A percentile compares a stretch with the other conserved stretches of the same genome.
These are phyloP conservation scores for Tridacna crocea DNA, from an alignment of 2,888 invertebrate species.

Conservation along the genomic window DNA sequence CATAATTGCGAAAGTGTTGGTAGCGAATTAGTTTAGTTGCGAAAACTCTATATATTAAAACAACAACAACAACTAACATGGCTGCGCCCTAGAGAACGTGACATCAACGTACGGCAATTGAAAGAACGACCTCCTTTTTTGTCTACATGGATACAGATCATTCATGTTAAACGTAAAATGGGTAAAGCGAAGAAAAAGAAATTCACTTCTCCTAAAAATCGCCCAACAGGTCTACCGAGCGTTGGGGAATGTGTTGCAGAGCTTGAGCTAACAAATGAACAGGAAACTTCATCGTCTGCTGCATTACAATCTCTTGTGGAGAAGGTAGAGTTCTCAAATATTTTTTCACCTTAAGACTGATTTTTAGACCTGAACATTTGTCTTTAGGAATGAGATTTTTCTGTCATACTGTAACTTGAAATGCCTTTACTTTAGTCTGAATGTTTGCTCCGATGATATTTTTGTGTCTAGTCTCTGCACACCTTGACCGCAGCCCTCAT, in stretches of 20 bases:
- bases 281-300: slow-evolving; percentile 31
- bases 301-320: slow-evolving; percentile 60
- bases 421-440: too few species aligned
- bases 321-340: slow-evolving; percentile 42
- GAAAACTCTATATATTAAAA: too few species aligned
- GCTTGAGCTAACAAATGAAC: slow-evolving; percentile 40
- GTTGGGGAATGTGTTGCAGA: slow-evolving; percentile 67
- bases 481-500: too few species aligned
- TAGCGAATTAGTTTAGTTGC: too few species aligned
- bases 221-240: slow-evolving; percentile 73
- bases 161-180: slow-evolving; percentile 54
- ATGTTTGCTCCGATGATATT: too few species aligned
- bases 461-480: too few species aligned
- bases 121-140: background rate
- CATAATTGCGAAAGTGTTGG: background rate
- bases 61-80: slow-evolving; percentile 20
- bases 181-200: slow-evolving; percentile 76
- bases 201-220: slow-evolving; percentile 66
- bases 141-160: background rate
- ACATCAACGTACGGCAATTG: background rate
- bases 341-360: too few species aligned
- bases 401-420: too few species aligned
- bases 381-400: too few species aligned
- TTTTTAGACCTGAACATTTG: too few species aligned
- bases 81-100: slow-evolving; percentile 29